Evolutionary conservation across 2,888 invertebrate genomes (phyloP).

Genomic region (Fragum whitleyi): DNA sequence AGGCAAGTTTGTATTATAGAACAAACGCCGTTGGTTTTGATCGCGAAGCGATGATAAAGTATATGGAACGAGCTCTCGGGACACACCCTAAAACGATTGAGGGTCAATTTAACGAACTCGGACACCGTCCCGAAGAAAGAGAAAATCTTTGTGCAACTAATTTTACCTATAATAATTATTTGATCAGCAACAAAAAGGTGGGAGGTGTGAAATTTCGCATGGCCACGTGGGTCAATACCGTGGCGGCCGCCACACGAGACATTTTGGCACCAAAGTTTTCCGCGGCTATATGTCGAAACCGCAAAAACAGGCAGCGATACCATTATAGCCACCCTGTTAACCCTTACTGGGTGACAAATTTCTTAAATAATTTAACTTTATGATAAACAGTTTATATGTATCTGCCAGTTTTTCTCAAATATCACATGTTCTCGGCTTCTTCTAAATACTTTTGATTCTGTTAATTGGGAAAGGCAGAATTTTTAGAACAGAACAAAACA

Average conservation of each 20-base stretch:
- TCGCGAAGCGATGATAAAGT: too few relatives aligned
- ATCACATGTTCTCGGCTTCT: too few relatives aligned
- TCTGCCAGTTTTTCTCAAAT: background rate
- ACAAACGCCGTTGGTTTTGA: too few relatives aligned
- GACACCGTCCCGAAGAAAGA: background rate
- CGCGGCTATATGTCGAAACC: slow-evolving; percentile 14
- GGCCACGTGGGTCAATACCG: slow-evolving; percentile 5
- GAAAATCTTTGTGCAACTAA: background rate
- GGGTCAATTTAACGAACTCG: too few relatives aligned
- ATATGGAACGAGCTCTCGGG: too few relatives aligned
- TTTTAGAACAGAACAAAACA: too few relatives aligned
- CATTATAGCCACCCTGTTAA: background rate
- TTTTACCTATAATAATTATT: background rate
- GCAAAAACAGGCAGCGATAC: slow-evolving; percentile 15
- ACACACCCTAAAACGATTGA: too few relatives aligned
- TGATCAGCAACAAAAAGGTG: background rate
- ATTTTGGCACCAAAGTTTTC: slow-evolving; percentile 14
- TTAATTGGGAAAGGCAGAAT: too few relatives aligned
- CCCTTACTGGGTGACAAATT: background rate
- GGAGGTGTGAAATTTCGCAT: slow-evolving; percentile 27
- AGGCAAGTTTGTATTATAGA: too few relatives aligned
- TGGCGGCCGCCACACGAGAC: background rate
- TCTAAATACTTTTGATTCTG: too few relatives aligned
- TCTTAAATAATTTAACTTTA: background rate
- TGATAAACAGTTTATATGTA: background rate